Evolutionary conservation across 2,113 vertebrate species (phyloP), one percentile per base, ranked within the genome.

Genomic region (Choloepus hoffmanni): DNA sequence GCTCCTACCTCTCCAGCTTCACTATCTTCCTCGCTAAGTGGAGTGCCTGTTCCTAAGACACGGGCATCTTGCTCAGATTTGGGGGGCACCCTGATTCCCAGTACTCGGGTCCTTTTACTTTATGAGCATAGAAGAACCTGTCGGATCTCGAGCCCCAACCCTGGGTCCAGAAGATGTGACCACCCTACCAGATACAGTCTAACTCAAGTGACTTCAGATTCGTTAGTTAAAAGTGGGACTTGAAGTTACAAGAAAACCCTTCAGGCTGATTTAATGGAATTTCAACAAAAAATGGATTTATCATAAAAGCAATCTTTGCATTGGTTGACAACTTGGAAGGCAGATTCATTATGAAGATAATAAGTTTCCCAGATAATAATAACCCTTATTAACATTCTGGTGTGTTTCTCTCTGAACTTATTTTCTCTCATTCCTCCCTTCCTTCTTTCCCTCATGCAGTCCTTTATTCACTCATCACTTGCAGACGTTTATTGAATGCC

Each of bases 71-170:
- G 30, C 7, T 36, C 14, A 62, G 72, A 40, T 81, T 68, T 48
- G 36, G 36, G 58, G 40, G 85, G 30, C n/a, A 15, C 21, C 28
- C 30, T 0, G 6, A n/a, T 68, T 62, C 45, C 15, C 26, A 68
- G n/a, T 9, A 36, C 53, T 68, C 10, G 0, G 8, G 19, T 26
- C 68, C n/a, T 4, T 84, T 74, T 68, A 68, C 85, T 33, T 60
- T 43, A 9, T 30, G 30, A 94, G 36, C 76, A 21, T 24, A 74
- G 33, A 30, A 70, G 30, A 21, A 36, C 15, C 40, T 70, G 18
- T 14, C 18, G 23, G 63, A 3, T 26, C 9, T 3, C 0, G 2
- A 21, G 63, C 43, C 24, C 50, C 33, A 18, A 0, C 7, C 5
- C 24, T 7, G 13, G 24, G 19, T 50, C 18, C 16, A 13, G 67